These are phyloP conservation scores for Andricus curvator DNA, from an alignment of 2,888 invertebrate genomes.

Conservation along the genomic window DNA sequence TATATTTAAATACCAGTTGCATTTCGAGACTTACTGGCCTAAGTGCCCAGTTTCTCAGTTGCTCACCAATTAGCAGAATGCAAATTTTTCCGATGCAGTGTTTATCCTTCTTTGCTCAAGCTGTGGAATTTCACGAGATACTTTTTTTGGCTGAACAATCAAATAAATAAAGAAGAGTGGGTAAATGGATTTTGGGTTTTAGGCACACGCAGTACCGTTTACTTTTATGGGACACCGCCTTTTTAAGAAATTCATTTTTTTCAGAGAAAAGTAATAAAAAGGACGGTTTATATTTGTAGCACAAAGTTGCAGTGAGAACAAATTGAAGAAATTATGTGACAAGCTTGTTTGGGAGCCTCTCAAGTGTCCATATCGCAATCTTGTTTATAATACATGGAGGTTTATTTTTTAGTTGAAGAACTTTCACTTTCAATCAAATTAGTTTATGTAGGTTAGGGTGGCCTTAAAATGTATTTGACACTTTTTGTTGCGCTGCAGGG, in stretches of 20 bases:
- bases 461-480: too few relatives aligned
- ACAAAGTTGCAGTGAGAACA: neutral
- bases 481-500: too few relatives aligned
- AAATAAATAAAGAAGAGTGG: neutral
- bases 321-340: neutral
- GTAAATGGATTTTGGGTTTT: conserved; percentile 5
- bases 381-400: neutral
- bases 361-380: too few relatives aligned
- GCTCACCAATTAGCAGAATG: conserved; percentile 12
- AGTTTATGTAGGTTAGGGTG: neutral
- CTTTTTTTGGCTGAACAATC: neutral
- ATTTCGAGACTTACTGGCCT: neutral
- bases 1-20: neutral
- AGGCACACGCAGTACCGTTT: neutral
- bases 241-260: neutral
- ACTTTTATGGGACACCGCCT: neutral
- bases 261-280: neutral
- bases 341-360: neutral
- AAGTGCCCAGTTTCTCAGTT: neutral
- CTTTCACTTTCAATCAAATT: neutral
- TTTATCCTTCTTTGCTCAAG: neutral
- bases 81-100: neutral
- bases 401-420: neutral
- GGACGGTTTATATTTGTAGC: neutral
- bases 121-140: conserved; percentile 5